Evolutionary conservation across 1,140 invertebrate genomes (phyloP).

Genomic region (Oryzaephilus surinamensis): DNA sequence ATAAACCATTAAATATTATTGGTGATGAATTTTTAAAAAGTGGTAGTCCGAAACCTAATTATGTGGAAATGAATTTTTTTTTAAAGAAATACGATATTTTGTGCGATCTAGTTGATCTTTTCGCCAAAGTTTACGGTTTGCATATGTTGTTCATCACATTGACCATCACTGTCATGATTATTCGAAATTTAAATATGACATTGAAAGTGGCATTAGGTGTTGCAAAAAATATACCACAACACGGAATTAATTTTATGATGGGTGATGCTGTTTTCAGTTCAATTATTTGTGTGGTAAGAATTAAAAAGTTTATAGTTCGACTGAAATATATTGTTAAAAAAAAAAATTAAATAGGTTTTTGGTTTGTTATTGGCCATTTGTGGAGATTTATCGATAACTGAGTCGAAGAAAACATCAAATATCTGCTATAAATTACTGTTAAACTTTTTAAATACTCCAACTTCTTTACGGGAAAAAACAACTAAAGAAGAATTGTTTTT

Average conservation of each 20-base stretch:
- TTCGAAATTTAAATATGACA: conserved; percentile 4
- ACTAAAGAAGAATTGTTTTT: conserved; percentile 4
- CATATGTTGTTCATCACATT: conserved; percentile 4
- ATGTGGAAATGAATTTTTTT: too few species aligned
- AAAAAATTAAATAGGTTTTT: conserved; percentile 4
- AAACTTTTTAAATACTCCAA: neutral
- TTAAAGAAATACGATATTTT: conserved; percentile 7
- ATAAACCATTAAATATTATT: too few species aligned
- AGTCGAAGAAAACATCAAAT: conserved; percentile 5
- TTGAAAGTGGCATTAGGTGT: conserved; percentile 5
- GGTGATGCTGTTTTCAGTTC: neutral
- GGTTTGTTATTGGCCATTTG: conserved; percentile 6
- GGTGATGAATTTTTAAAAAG: too few species aligned
- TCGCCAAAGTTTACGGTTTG: conserved; percentile 2
- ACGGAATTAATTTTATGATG: neutral
- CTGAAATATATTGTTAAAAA: neutral
- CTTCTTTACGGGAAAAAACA: neutral
- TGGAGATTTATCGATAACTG: neutral
- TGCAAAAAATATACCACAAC: neutral
- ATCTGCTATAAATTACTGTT: conserved; percentile 10
- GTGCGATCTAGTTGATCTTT: conserved; percentile 3
- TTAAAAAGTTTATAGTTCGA: neutral
- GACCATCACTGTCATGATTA: conserved; percentile 3
- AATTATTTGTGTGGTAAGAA: conserved; percentile 5
- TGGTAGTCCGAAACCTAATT: too few species aligned